Conservation (phyloP, 2,888 invertebrate genomes). For the Thyatira batis region DNA sequence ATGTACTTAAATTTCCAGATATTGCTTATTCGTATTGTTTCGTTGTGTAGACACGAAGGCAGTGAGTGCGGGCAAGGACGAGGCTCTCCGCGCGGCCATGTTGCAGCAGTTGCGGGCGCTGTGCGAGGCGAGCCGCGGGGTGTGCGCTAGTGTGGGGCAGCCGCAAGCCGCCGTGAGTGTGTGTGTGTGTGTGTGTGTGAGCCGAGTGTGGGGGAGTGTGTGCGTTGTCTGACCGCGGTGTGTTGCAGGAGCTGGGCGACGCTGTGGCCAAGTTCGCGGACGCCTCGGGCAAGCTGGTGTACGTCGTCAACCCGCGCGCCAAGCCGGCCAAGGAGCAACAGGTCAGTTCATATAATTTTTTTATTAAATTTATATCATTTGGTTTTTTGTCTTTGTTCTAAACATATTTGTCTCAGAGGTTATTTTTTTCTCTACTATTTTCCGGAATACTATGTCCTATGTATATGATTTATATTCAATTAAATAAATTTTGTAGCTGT, state of each 20-base stretch:
- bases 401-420: too few species aligned
- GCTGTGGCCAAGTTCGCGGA: conserved; percentile 32
- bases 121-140: conserved; percentile 26
- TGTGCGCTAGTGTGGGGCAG: conserved; percentile 26
- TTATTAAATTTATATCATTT: neutral
- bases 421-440: too few species aligned
- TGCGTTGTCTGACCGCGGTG: neutral
- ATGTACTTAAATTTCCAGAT: too few species aligned
- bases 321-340: conserved; percentile 35
- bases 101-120: conserved; percentile 31
- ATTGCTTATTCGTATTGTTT: too few species aligned
- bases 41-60: too few species aligned
- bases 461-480: too few species aligned
- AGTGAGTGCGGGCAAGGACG: conserved; percentile 26
- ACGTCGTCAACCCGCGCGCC: conserved; percentile 30
- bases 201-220: conserved; percentile 18
- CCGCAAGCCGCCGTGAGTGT: conserved; percentile 11
- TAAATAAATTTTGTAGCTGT: too few species aligned
- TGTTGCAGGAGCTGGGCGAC: conserved; percentile 32
- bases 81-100: conserved; percentile 18
- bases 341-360: conserved; percentile 29
- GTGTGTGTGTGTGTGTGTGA: neutral
- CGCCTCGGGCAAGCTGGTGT: conserved; percentile 29
- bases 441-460: too few species aligned
- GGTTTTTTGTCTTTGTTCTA: neutral